Base-by-base conservation (phyloP, 2,797 vertebrate species). In the Alosa sapidissima region DNA sequence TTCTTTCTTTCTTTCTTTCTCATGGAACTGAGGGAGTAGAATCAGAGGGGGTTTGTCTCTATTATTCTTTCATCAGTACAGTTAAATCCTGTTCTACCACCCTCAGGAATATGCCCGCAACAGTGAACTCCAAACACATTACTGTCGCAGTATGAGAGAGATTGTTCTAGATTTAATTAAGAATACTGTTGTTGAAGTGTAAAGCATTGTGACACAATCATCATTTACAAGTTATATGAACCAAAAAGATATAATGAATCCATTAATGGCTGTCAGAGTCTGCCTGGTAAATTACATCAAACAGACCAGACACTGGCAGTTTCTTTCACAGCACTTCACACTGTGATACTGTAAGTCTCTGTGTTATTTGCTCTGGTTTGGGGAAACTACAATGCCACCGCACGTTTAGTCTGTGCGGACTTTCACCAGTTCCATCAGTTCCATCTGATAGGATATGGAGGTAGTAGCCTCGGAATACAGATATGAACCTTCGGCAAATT, bases 171-270 rank as follows among this genome's bases (percentile, higher is more conserved):
- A 51, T 51, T 81, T 87, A 87, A 86, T 85, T 87, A 85, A 81
- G 81, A 83, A 65, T 60, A 84, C 41, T 87, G 81, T 85, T 87
- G 82, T 85, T 89, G 81, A 78, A 81, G 81, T 86, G 83, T 84
- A 84, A 81, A 68, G 14, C 62, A 85, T 84, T 85, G 86, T 86
- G 81, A 83, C 52, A 81, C 68, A 86, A 87, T 87, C 81, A 88
- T 87, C 84, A 84, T 87, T 88, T 87, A 84, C 83, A 85, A 60
- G 49, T 72, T 87, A 62, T 87, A 87, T 84, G 84, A 85, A 84
- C 84, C 87, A 86, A 85, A 88, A 83, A 86, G 54, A 48, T 83
- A 86, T 86, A 83, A 88, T 85, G 85, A 86, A 88, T 81, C 13
- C 54, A 86, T 85, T 86, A 86, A 84, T 54, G 21, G 58, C 54